Percentiles rank a stretch among this genome's conserved stretches.
These are phyloP conservation scores for Pelobates fuscus DNA, from an alignment of 2,113 vertebrate species.

Conservation along the genomic window DNA sequence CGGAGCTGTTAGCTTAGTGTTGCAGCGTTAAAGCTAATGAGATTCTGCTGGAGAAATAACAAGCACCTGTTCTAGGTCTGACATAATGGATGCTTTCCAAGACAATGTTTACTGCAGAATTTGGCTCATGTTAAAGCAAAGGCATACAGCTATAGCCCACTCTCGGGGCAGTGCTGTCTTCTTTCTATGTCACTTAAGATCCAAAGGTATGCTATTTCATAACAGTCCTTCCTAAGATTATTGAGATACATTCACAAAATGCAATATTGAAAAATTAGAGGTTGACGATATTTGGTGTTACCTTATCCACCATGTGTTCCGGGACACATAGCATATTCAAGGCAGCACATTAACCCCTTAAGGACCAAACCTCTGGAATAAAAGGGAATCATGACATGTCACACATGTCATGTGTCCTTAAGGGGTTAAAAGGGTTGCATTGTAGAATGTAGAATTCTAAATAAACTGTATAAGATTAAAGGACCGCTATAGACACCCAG, in stretches of 20 bases:
- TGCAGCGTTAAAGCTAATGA: conserved; percentile 37
- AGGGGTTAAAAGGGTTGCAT: too few species aligned
- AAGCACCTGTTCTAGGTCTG: conserved; percentile 42
- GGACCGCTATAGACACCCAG: too few species aligned
- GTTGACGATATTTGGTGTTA: too few species aligned
- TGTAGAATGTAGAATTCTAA: too few species aligned
- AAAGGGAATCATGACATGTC: too few species aligned
- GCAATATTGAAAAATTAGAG: not conserved
- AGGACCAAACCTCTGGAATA: too few species aligned
- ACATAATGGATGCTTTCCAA: conserved; percentile 38
- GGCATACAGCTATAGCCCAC: not conserved
- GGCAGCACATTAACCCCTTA: too few species aligned
- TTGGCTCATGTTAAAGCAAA: conserved; percentile 28
- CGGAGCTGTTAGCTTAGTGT: conserved; percentile 36
- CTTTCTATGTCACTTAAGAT: not conserved
- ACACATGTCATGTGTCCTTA: too few species aligned
- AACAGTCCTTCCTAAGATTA: not conserved
- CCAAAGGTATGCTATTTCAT: conserved; percentile 3
- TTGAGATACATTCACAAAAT: not conserved
- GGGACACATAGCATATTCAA: too few species aligned
- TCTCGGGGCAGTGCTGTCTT: not conserved
- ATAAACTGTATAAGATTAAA: too few species aligned
- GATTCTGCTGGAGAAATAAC: conserved; percentile 43
- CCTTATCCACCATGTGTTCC: too few species aligned
- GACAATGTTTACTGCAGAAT: conserved; percentile 30